Evolutionary conservation across 1,140 invertebrate genomes (phyloP), one percentile per base, ranked within the genome.

Genomic region (Planococcus citri): DNA sequence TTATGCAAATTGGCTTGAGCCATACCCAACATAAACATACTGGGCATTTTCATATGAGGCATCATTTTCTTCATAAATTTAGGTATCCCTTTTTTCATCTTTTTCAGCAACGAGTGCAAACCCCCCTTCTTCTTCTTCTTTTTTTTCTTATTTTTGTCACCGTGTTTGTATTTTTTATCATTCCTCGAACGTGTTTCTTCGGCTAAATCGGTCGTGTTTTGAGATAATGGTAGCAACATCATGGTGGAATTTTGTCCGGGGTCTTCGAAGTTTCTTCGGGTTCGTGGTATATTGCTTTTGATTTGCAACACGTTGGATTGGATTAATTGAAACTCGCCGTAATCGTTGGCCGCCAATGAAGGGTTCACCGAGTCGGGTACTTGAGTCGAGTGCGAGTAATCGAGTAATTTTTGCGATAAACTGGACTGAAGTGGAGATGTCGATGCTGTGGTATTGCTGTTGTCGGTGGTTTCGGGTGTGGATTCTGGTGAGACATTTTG

Each of bases 21-120:
- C 60, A 64, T 64, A 17, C 60, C 60, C 60, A 64, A 24, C 60
- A 64, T 64, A 20, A 64, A 64, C 60, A 64, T 64, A 9, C 10
- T 3, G 60, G 60, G 60, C 3, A 10, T 21, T 12, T 64, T 24
- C 60, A 64, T 64, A 4, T 6, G 10, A 1, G 21, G 60, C 60
- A 64, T 64, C 25, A 64, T 64, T 51, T 51, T 51, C 17, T 51
- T 51, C 41, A 51, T 9, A 20, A 51, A 51, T 24, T 24, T 27
- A 3, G 60, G 60, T 20, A 64, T 12, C 6, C 17, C 6, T 24
- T 64, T 22, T 17, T 64, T 64, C 60, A 22, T 24, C 24, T 64
- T 64, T 21, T 64, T 64, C 20, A 64, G 10, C 20, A 64, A 21
- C 12, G 60, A 64, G 22, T 25, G 17, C 22, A 64, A 20, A 24